These are phyloP conservation scores for Capromys pilorides DNA, from an alignment of 2,797 vertebrate species.

Conservation along the genomic window DNA sequence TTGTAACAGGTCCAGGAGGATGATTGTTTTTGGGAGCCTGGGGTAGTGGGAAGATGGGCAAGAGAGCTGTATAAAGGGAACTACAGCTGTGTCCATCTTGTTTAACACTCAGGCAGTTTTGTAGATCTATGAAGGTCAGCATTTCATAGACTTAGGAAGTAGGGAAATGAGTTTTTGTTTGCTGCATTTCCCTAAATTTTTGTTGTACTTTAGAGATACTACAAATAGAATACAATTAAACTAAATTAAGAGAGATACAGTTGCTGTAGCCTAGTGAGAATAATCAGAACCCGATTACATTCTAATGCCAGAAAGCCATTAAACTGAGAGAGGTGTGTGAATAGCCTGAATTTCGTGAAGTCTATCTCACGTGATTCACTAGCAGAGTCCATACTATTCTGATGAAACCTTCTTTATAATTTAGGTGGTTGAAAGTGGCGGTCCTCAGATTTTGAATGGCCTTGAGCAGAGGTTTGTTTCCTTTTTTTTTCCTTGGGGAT, in stretches of 20 bases:
- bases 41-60: not conserved
- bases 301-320: not conserved
- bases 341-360: not conserved
- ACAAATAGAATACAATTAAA: not conserved
- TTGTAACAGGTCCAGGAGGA: not conserved
- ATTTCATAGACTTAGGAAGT: not conserved
- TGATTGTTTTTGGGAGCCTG: not conserved
- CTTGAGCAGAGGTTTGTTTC: conserved; percentile 92
- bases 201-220: not conserved
- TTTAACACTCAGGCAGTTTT: not conserved
- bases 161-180: not conserved
- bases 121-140: not conserved
- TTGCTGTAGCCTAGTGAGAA: not conserved
- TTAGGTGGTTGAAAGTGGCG: conserved; percentile 89
- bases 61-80: not conserved
- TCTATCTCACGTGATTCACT: not conserved
- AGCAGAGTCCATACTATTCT: not conserved
- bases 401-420: conserved; percentile 65
- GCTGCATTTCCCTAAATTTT: conserved; percentile 22
- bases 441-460: conserved; percentile 85
- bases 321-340: not conserved
- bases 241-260: not conserved
- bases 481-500: not conserved
- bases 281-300: not conserved
- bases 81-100: not conserved